Percentiles rank a stretch among this genome's conserved stretches.
Conservation (phyloP, 2,113 vertebrate genomes). For the Gobius niger region DNA sequence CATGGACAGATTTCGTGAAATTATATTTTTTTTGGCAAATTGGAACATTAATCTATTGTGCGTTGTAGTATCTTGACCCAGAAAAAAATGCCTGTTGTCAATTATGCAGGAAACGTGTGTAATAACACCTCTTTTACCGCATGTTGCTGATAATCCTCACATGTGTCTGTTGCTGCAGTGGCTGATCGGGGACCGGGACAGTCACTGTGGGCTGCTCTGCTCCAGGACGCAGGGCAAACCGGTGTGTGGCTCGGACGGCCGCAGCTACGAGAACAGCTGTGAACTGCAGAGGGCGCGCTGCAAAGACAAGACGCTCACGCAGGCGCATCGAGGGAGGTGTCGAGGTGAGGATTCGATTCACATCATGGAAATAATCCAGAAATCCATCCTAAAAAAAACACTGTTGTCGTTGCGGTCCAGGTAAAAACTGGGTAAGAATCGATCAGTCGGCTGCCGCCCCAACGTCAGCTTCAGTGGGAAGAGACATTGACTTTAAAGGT, state of each 20-base stretch:
- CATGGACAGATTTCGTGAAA: no score
- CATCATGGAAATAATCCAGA: background rate
- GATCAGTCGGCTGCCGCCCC: conserved; percentile 64
- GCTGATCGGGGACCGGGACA: conserved; percentile 90
- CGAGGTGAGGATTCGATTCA: conserved; percentile 78
- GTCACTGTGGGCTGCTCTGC: conserved; percentile 87
- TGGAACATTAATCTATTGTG: no score
- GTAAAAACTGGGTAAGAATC: conserved; percentile 63
- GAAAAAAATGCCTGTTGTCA: no score
- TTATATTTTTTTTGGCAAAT: no score
- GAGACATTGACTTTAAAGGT: conserved; percentile 74
- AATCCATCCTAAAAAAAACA: background rate
- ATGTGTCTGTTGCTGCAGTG: conserved; percentile 76
- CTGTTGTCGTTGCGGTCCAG: conserved; percentile 47
- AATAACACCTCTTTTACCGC: background rate
- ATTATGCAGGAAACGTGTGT: background rate
- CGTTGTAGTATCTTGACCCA: no score
- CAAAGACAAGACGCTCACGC: conserved; percentile 82
- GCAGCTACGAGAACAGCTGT: conserved; percentile 90
- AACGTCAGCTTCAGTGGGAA: conserved; percentile 61
- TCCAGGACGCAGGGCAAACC: conserved; percentile 85
- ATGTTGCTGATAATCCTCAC: background rate
- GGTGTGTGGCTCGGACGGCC: conserved; percentile 91
- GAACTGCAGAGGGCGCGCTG: conserved; percentile 96
- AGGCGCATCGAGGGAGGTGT: conserved; percentile 87